Evolutionary conservation across 2,888 invertebrate species (phyloP), one percentile per base, ranked within the genome.

Genomic region (Agrotis puta): DNA sequence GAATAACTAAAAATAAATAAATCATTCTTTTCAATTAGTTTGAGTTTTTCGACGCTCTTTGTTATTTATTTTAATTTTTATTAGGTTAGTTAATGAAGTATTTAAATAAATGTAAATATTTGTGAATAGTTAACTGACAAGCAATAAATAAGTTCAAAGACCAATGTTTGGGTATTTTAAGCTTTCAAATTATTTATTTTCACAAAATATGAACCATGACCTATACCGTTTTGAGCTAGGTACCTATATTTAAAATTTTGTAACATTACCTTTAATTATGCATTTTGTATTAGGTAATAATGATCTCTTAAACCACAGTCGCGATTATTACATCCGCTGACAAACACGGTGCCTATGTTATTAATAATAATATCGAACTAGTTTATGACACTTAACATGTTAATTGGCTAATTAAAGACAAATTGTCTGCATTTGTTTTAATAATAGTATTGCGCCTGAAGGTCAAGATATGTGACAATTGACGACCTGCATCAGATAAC

Each of bases 271-370:
- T 33, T 33, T 33, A 65, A 39, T 56, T 13, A 56, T 11, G 27
- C 9, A 11, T 27, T 3, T 27, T 14, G 22, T 14, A 9, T 39
- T 48, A 39, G 2, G 14, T 33, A 33, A 56, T n/a, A 48, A 48
- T 66, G n/a, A 24, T 48, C 14, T 39, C 22, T 22, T 33, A n/a
- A 9, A 18, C 27, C 14, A n/a, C 22, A 65, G 22, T 65, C 16
- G 11, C 7, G n/a, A 66, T 66, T 66, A 66, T 50, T 16, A 66
- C 66, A 50, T 66, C 39, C 48, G 66, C 66, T 39, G 66, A 66
- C 48, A 66, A 50, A n/a, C 13, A 39, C n/a, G 39, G 66, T 66
- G 4, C 4, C 16, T 65, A 4, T n/a, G n/a, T 48, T 33, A 48
- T 48, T 48, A 65, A 48, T 66, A 33, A 53, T 53, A 66, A 66